Base-by-base conservation (phyloP, 2,888 invertebrate species). In the Hedychridium roseum region DNA sequence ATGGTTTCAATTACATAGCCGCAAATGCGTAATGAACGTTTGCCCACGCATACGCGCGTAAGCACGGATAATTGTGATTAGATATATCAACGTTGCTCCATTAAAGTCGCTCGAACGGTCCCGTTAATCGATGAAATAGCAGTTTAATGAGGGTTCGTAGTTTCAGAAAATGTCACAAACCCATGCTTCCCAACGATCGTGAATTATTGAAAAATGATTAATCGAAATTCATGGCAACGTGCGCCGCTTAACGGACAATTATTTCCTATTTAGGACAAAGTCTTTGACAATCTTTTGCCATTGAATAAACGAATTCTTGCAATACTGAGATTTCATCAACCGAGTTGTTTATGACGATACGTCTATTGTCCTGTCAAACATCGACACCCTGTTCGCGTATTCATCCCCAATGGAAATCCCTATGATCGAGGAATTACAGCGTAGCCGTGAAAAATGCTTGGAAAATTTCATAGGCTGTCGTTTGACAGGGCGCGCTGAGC, bases 151-250 rank as follows among this genome's bases (percentile, higher is more conserved):
- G 43, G 36, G 43, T 31, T 40, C 36, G 32, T 50, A 43, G 40
- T 23, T 48, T 54, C 39, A 45, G 41, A 44, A 49, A 54, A 59
- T 52, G n/a, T n/a, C n/a, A n/a, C n/a, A n/a, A n/a, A n/a, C n/a
- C n/a, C n/a, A n/a, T n/a, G n/a, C n/a, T n/a, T n/a, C n/a, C n/a
- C n/a, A n/a, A n/a, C n/a, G n/a, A n/a, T n/a, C n/a, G n/a, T n/a
- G n/a, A n/a, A n/a, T n/a, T n/a, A 54, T 43, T 43, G 50, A 26
- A 36, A 45, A 56, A 49, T 42, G 35, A 32, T 39, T 21, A 6
- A 42, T 35, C 20, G 23, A 11, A 20, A 18, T 28, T 14, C 20
- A 17, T 26, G 38, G 9, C 14, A 21, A 28, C 34, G 35, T 27
- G 20, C 23, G 27, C 12, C 6, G 5, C 16, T 20, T 12, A n/a